phyloP scores from a whole-genome alignment of 2,888 invertebrate species.

The Zhuqinia jingwanae region DNA sequence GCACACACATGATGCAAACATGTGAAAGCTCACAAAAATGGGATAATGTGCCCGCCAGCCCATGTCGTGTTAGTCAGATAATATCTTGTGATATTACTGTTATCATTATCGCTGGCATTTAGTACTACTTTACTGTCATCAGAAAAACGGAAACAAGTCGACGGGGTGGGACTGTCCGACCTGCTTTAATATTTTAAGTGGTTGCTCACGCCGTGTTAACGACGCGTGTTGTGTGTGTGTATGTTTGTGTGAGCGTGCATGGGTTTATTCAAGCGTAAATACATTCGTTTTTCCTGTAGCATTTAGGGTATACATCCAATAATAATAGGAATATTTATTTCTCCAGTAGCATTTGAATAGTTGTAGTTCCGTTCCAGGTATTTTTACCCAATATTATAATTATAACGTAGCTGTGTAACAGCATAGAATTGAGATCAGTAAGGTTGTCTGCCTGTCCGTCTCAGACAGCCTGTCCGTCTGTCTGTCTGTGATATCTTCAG shows the following conservation, averaged over 20 bases:
- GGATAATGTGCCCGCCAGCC: conserved; percentile 35
- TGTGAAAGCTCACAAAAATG: conserved; percentile 4
- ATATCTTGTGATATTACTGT: conserved; percentile 36
- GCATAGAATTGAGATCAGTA: no score
- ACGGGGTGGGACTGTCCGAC: conserved; percentile 3
- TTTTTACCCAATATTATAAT: conserved; percentile 7
- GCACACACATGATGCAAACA: neutral
- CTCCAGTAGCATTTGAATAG: neutral
- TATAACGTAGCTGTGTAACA: no score
- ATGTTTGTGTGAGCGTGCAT: conserved; percentile 29
- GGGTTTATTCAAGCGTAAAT: neutral
- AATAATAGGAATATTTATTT: conserved; percentile 2
- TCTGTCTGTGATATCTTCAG: no score
- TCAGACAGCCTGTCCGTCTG: no score
- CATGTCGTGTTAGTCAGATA: conserved; percentile 23
- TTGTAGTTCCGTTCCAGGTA: no score
- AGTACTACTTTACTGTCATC: neutral
- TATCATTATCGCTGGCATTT: conserved; percentile 31
- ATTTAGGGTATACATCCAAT: neutral
- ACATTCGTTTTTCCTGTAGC: neutral
- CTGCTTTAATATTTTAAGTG: conserved; percentile 54
- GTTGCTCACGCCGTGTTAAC: conserved; percentile 44
- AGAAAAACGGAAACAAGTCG: conserved; percentile 1
- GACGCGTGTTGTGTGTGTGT: no score
- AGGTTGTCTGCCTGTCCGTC: no score